A percentile compares a stretch with the other conserved stretches of the same genome.
phyloP scores from a whole-genome alignment of 2,888 invertebrate species.

The Ceraclea dissimilis region DNA sequence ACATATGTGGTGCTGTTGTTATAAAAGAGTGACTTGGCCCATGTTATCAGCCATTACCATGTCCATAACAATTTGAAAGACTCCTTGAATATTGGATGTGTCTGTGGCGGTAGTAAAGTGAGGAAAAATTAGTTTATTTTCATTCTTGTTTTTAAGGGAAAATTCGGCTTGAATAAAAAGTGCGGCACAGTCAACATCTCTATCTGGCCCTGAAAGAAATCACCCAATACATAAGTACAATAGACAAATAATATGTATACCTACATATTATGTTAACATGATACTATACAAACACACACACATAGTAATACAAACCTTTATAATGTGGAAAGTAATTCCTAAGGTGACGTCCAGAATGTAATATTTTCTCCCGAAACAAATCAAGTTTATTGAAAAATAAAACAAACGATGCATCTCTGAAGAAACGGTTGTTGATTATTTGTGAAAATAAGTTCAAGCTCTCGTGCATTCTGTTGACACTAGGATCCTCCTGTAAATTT shows the following conservation, averaged over 20 bases:
- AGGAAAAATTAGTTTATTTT: constrained; percentile 52
- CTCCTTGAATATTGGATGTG: constrained; percentile 57
- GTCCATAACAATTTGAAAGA: constrained; percentile 59
- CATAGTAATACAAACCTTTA: constrained; percentile 42
- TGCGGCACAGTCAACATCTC: constrained; percentile 55
- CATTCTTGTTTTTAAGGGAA: constrained; percentile 47
- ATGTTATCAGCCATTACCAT: constrained; percentile 56
- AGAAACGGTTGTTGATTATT: constrained; percentile 58
- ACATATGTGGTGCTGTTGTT: constrained; percentile 25
- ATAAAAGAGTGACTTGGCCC: constrained; percentile 47
- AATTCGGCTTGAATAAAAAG: constrained; percentile 56
- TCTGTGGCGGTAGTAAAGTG: constrained; percentile 63
- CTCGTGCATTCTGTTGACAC: constrained; percentile 55
- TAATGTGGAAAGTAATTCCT: constrained; percentile 54
- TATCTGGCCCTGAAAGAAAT: constrained; percentile 45
- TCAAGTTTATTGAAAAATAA: constrained; percentile 59
- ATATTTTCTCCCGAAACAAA: constrained; percentile 56
- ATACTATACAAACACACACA: too few relatives aligned
- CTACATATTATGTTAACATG: too few relatives aligned
- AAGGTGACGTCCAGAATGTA: constrained; percentile 53
- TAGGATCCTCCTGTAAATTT: constrained; percentile 48
- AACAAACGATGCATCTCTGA: constrained; percentile 53
- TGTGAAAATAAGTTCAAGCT: constrained; percentile 56
- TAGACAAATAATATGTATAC: too few relatives aligned
- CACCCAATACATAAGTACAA: not conserved